Evolutionary conservation across 2,113 vertebrate species (phyloP).

Genomic region (Pseudorhombus dupliciocellatus): DNA sequence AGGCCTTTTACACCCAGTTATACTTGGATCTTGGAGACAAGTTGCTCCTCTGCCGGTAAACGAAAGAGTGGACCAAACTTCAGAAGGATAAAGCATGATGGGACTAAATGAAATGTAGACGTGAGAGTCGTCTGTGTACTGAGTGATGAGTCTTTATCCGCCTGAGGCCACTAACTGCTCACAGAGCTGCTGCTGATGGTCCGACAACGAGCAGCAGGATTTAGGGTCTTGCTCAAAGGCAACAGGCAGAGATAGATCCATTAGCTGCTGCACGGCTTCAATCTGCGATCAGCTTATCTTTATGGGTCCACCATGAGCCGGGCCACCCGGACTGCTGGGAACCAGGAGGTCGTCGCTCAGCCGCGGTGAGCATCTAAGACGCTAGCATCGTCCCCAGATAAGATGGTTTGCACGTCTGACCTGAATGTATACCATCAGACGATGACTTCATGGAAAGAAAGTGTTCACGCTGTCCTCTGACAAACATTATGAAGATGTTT

Average conservation of each 20-base stretch:
- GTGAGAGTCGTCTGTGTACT: neutral
- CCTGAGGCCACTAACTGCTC: too few species aligned
- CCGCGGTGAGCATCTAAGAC: too few species aligned
- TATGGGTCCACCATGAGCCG: neutral
- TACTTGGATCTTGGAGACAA: neutral
- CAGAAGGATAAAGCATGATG: too few species aligned
- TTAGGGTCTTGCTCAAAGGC: conserved; percentile 1
- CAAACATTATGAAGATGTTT: too few species aligned
- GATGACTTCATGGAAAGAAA: neutral
- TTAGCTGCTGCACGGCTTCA: conserved; percentile 12
- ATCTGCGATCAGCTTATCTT: conserved; percentile 17
- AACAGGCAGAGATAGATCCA: conserved; percentile 6
- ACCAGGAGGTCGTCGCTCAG: neutral
- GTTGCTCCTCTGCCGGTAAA: too few species aligned
- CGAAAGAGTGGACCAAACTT: too few species aligned
- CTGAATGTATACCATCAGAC: neutral
- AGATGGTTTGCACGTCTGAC: neutral
- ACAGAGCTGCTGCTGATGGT: neutral
- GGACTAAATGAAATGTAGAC: neutral
- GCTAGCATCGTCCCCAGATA: neutral
- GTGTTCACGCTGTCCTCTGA: too few species aligned
- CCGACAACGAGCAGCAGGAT: neutral
- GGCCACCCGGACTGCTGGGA: neutral
- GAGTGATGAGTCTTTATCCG: neutral
- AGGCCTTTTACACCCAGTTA: too few species aligned